These are phyloP conservation scores for Epizoanthus rinbou DNA, from an alignment of 92 coral and sea anemone species.

Conservation along the genomic window DNA sequence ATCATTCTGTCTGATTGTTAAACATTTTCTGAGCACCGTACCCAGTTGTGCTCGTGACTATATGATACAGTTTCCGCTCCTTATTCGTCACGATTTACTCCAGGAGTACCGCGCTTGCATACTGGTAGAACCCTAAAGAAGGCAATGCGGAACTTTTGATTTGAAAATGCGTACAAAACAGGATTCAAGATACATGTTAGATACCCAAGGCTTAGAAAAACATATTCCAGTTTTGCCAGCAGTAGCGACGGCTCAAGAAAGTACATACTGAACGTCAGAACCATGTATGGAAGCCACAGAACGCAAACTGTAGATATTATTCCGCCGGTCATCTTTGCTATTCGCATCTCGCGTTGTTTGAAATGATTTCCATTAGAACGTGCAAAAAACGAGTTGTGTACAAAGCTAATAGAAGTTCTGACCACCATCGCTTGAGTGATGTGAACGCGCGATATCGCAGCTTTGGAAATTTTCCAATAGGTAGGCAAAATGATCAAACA, in stretches of 20 bases:
- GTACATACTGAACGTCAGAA: slow-evolving; percentile 61
- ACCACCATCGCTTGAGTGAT: slow-evolving; percentile 61
- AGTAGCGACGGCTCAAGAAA: slow-evolving; percentile 51
- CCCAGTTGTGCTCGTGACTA: not conserved
- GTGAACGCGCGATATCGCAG: slow-evolving; percentile 78
- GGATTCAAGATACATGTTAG: slow-evolving; percentile 80
- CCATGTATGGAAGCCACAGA: slow-evolving; percentile 82
- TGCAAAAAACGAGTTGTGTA: slow-evolving; percentile 46
- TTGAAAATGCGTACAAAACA: slow-evolving; percentile 81
- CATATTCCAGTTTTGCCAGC: slow-evolving; percentile 61
- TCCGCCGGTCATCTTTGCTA: slow-evolving; percentile 87
- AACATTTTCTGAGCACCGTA: not conserved
- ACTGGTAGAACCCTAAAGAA: slow-evolving; percentile 67
- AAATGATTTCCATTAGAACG: slow-evolving; percentile 44
- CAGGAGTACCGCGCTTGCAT: not conserved
- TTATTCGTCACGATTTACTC: not conserved
- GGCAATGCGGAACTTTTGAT: slow-evolving; percentile 79
- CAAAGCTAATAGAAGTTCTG: slow-evolving; percentile 61
- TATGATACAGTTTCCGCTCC: not conserved
- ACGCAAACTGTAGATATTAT: slow-evolving; percentile 79
- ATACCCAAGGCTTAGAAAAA: slow-evolving; percentile 74
- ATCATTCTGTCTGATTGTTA: not conserved
- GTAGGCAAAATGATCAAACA: slow-evolving; percentile 65
- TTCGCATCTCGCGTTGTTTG: slow-evolving; percentile 76
- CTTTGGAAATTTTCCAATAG: slow-evolving; percentile 79